phyloP scores from a whole-genome alignment of 2,797 vertebrate species.

The Chrosomus eos region DNA sequence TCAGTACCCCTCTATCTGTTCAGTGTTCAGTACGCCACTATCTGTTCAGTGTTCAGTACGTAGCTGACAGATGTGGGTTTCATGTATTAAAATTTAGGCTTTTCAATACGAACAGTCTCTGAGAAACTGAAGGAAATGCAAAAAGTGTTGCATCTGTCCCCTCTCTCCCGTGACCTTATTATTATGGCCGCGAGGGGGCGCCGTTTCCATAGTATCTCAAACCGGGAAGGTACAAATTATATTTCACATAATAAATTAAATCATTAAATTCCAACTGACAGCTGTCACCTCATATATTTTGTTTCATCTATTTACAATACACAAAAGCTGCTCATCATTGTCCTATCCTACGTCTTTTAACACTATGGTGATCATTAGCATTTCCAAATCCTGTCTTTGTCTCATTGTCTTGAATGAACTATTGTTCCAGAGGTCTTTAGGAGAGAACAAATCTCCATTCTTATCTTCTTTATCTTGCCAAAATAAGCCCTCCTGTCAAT shows the following conservation, averaged over 20 bases:
- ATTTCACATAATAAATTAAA: neutral
- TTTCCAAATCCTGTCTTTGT: slow-evolving; percentile 12
- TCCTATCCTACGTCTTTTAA: neutral
- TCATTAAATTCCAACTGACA: no score
- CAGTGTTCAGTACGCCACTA: no score
- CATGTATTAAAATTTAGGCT: no score
- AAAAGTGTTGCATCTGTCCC: no score
- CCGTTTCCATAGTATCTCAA: neutral
- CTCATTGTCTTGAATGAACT: slow-evolving; percentile 15
- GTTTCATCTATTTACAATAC: neutral
- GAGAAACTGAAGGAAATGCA: no score
- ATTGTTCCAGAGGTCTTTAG: slow-evolving; percentile 11
- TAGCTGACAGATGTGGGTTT: no score
- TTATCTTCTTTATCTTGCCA: neutral
- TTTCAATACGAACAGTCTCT: no score
- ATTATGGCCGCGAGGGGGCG: neutral
- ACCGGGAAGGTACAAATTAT: neutral
- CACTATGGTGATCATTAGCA: neutral
- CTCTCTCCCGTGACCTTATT: neutral
- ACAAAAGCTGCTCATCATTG: neutral
- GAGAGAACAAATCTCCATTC: neutral
- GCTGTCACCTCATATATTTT: neutral
- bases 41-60: no score
- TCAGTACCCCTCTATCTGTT: no score
- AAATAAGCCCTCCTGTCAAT: neutral